phyloP scores from a whole-genome alignment of 2,888 invertebrate genomes.

The Zhuqinia jingwanae region DNA sequence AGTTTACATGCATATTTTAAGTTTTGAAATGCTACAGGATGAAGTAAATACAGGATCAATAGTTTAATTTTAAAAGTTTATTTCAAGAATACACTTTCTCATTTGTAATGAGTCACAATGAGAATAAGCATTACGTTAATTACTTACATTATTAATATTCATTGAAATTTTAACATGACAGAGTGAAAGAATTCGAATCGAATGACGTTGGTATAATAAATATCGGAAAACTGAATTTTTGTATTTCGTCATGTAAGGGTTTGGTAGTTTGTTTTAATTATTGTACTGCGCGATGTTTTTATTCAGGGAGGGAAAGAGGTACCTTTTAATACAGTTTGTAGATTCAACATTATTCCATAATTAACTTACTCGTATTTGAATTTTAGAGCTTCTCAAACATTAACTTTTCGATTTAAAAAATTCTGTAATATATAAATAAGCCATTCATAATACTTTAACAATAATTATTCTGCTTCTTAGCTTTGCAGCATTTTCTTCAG shows the following conservation, averaged over 20 bases:
- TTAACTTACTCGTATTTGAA: no score
- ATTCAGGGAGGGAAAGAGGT: not conserved
- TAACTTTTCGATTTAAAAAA: no score
- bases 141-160: no score
- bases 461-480: no score
- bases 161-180: not conserved
- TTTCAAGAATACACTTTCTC: slow-evolving; percentile 38
- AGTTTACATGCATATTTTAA: no score
- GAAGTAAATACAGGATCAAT: no score
- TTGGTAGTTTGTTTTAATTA: not conserved
- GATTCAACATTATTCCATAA: not conserved
- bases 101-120: not conserved
- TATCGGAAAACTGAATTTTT: not conserved
- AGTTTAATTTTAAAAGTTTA: slow-evolving; percentile 27
- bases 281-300: slow-evolving; percentile 1
- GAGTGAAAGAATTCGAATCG: slow-evolving; percentile 10
- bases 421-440: no score
- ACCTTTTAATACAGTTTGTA: not conserved
- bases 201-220: not conserved
- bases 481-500: no score
- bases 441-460: no score
- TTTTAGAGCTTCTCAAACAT: no score
- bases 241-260: not conserved
- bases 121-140: not conserved
- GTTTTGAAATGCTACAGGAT: no score